These are phyloP conservation scores for Protophormia terraenovae DNA, from an alignment of 2,888 invertebrate genomes.

Conservation along the genomic window DNA sequence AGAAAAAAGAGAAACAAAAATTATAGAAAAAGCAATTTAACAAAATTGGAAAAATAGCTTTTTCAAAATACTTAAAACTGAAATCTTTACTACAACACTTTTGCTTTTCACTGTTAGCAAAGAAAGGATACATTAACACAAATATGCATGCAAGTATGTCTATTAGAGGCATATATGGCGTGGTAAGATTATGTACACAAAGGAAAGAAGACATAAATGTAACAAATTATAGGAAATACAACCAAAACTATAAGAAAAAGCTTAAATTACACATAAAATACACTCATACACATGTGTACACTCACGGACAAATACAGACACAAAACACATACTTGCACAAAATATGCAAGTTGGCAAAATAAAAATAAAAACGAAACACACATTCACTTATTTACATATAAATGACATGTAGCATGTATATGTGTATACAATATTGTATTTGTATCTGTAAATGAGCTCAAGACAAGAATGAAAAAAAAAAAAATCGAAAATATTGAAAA, in stretches of 20 bases:
- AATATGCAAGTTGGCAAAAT: slow-evolving; percentile 63
- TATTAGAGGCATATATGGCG: background rate
- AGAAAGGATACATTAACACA: too few species aligned
- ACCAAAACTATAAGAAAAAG: slow-evolving; percentile 34
- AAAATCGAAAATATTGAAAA: slow-evolving; percentile 59
- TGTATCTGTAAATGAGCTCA: background rate
- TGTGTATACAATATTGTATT: slow-evolving; percentile 8
- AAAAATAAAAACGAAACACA: slow-evolving; percentile 7
- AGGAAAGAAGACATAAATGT: slow-evolving; percentile 55
- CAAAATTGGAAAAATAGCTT: too few species aligned
- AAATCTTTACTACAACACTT: background rate
- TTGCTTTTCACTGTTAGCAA: background rate
- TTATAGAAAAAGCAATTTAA: background rate
- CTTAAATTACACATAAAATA: slow-evolving; percentile 48
- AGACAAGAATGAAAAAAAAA: slow-evolving; percentile 3
- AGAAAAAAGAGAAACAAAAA: background rate
- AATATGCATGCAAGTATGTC: background rate
- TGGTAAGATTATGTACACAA: slow-evolving; percentile 30
- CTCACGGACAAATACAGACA: background rate
- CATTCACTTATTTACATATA: slow-evolving; percentile 29
- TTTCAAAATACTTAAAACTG: background rate
- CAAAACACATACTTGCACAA: background rate
- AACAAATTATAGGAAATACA: slow-evolving; percentile 37
- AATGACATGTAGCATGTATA: background rate
- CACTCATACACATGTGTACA: background rate